A percentile compares a stretch with the other conserved stretches of the same genome.
These are phyloP conservation scores for Brachionus koreanus DNA, from an alignment of 1,140 invertebrate species.

Conservation along the genomic window DNA sequence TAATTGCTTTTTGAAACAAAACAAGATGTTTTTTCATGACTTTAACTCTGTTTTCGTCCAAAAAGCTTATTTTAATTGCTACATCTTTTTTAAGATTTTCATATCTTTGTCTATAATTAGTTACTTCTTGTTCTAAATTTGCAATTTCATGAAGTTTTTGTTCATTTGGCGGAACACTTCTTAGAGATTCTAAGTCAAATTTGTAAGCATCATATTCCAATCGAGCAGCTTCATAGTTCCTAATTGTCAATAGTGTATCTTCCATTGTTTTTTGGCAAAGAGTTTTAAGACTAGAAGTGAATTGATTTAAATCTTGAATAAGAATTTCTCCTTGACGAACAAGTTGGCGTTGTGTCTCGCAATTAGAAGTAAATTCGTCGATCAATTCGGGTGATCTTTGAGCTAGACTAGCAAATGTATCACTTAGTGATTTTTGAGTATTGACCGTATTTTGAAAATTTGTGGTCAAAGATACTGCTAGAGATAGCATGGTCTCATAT, in stretches of 20 bases:
- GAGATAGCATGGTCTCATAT: not conserved
- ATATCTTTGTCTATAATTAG: constrained; percentile 79
- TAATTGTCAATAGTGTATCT: constrained; percentile 85
- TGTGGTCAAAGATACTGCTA: not conserved
- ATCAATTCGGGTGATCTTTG: constrained; percentile 90
- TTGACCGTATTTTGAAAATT: constrained; percentile 82
- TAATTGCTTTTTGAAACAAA: constrained; percentile 89
- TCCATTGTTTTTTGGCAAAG: constrained; percentile 94
- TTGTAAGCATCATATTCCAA: constrained; percentile 95
- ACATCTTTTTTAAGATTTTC: constrained; percentile 85
- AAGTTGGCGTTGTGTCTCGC: constrained; percentile 85
- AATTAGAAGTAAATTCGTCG: constrained; percentile 89
- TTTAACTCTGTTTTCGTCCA: constrained; percentile 94
- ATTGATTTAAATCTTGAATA: constrained; percentile 84
- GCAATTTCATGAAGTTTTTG: constrained; percentile 61
- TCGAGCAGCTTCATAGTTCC: constrained; percentile 84
- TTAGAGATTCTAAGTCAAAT: constrained; percentile 75
- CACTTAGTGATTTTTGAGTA: constrained; percentile 73
- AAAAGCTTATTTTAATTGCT: constrained; percentile 86
- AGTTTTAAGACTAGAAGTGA: constrained; percentile 88
- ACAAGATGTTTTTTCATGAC: constrained; percentile 96
- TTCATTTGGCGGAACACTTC: constrained; percentile 45
- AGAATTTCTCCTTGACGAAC: constrained; percentile 89
- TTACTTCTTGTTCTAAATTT: constrained; percentile 75
- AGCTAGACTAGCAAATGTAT: constrained; percentile 87